Evolutionary conservation across 1,140 invertebrate species (phyloP).

Genomic region (Philaenus spumarius): DNA sequence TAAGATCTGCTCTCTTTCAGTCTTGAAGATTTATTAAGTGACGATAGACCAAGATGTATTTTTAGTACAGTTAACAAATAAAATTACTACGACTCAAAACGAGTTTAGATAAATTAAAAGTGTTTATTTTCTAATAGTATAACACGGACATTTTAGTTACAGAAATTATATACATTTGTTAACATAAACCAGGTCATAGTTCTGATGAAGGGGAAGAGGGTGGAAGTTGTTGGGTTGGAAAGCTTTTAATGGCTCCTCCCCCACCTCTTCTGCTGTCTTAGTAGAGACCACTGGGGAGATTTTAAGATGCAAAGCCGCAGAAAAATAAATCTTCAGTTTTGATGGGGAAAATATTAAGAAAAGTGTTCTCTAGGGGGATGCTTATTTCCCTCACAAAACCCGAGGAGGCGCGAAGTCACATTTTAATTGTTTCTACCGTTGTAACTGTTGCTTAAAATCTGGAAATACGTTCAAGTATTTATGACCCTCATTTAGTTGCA

Average conservation of each 20-base stretch:
- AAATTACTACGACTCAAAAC: too few species aligned
- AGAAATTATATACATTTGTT: constrained; percentile 2
- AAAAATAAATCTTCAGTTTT: constrained; percentile 13
- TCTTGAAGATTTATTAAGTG: too few species aligned
- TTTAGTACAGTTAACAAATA: too few species aligned
- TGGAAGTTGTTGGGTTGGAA: not conserved
- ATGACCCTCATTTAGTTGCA: too few species aligned
- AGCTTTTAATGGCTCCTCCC: constrained; percentile 10
- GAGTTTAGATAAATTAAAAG: too few species aligned
- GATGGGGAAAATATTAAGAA: constrained; percentile 14
- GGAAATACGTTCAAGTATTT: too few species aligned
- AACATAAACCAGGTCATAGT: not conserved
- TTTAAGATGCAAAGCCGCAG: not conserved
- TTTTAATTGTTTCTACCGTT: constrained; percentile 6
- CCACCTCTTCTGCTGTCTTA: not conserved
- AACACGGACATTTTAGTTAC: not conserved
- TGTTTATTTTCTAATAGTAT: too few species aligned
- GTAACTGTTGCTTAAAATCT: too few species aligned
- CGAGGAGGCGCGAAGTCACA: not conserved
- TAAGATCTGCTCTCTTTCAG: too few species aligned
- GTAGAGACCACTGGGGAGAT: constrained; percentile 8
- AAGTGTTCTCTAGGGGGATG: constrained; percentile 7
- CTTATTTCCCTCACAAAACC: too few species aligned
- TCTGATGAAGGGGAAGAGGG: not conserved
- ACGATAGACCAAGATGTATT: too few species aligned